Base-by-base conservation (phyloP, 2,888 invertebrate species). In the Ephialtes manifestator region DNA sequence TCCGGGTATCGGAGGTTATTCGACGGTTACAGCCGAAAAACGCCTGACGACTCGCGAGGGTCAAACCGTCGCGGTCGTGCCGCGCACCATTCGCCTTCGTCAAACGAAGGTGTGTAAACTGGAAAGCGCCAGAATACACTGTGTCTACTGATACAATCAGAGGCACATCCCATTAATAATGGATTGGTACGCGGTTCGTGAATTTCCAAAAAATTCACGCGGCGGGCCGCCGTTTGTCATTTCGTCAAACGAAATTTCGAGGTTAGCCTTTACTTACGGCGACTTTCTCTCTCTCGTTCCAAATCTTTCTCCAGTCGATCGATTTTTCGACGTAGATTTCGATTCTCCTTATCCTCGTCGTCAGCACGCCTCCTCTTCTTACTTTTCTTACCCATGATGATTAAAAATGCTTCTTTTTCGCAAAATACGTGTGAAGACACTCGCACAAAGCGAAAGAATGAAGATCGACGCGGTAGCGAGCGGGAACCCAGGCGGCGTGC, bases 101-200 rank as follows among this genome's bases (percentile, higher is more conserved):
- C 58, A 68, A 78, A 68, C 68, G 78, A 39, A 78, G 46, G 58
- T 24, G 78, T 78, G 58, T 39, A 55, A 68, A 68, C 70, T 68
- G 68, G 28, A 39, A 67, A 68, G 55, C 10, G 68, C 68, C 78
- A 68, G 70, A 68, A 78, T 31, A 39, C 70, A 46, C 68, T 24
- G 55, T 55, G 77, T 39, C 20, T 43, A 55, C 7, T 39, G 67
- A 77, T 77, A 55, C 55, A 68, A 77, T 77, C 77, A 31, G 43
- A 15, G 67, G 13, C 70, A 48, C 46, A 58, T 78, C 78, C 53
- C n/a, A 68, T 39, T 15, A 51, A 31, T 5, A 48, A 31, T 53
- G 28, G 70, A 28, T 53, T n/a, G n/a, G 70, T n/a, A 70, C 70
- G 18, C 13, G 71, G 39, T n/a, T 18, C 31, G 35, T 35, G 71